A percentile compares a stretch with the other conserved stretches of the same genome.
Evolutionary conservation across 1,140 invertebrate genomes (phyloP).

Genomic region (Littorina saxatilis): DNA sequence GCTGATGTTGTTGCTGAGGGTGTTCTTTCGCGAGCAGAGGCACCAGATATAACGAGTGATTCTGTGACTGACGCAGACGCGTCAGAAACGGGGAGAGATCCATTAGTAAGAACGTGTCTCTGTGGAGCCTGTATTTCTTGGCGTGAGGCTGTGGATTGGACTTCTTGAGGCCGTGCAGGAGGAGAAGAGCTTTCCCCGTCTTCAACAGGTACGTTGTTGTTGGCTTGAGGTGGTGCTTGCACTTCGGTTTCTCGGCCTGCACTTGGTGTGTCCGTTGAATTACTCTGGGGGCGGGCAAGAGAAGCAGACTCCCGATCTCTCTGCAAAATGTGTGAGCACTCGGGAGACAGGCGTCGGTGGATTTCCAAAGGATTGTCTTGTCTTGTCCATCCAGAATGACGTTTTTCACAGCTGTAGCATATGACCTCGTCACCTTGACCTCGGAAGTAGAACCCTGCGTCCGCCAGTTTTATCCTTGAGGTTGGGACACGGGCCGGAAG

Average conservation of each 20-base stretch:
- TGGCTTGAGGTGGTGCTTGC: too few species aligned
- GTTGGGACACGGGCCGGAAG: background rate
- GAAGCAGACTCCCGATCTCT: background rate
- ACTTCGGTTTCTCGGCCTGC: too few species aligned
- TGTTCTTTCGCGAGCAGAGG: too few species aligned
- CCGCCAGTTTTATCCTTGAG: constrained; percentile 22
- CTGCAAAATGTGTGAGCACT: background rate
- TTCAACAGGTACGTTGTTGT: background rate
- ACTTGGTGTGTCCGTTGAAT: too few species aligned
- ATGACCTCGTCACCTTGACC: constrained; percentile 73
- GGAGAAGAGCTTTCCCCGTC: background rate
- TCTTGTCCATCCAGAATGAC: constrained; percentile 7
- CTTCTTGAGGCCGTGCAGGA: background rate
- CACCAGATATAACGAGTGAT: too few species aligned
- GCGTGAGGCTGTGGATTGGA: too few species aligned
- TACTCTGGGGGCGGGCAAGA: background rate
- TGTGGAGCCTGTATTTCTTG: too few species aligned
- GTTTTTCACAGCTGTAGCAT: constrained; percentile 26
- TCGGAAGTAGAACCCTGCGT: constrained; percentile 88
- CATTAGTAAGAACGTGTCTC: too few species aligned
- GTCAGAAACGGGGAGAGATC: too few species aligned
- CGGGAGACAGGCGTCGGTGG: background rate
- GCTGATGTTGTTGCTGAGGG: too few species aligned
- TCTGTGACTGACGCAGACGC: too few species aligned
- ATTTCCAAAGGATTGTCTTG: constrained; percentile 14